Percentiles rank a stretch among this genome's conserved stretches.
Evolutionary conservation across 2,888 invertebrate genomes (phyloP).

Genomic region (Sarcophaga carnaria): DNA sequence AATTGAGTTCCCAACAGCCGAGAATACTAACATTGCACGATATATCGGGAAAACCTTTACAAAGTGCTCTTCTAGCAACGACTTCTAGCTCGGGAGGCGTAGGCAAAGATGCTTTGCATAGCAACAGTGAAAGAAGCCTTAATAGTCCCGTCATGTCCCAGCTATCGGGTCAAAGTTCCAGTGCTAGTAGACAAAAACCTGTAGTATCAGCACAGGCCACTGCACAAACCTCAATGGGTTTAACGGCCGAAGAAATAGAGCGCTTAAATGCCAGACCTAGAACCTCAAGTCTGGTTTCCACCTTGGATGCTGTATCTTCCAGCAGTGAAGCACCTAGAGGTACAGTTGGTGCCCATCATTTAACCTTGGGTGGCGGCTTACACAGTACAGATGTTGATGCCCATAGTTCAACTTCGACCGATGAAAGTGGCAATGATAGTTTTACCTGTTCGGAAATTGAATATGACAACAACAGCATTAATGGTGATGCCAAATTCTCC

Average conservation of each 20-base stretch:
- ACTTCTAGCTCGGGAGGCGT: constrained; percentile 94
- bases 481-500: constrained; percentile 89
- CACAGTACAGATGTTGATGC: constrained; percentile 89
- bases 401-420: constrained; percentile 91
- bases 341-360: constrained; percentile 86
- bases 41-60: constrained; percentile 95
- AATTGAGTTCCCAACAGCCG: constrained; percentile 94
- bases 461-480: constrained; percentile 94
- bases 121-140: constrained; percentile 94
- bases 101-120: constrained; percentile 93
- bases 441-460: constrained; percentile 99
- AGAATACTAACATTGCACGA: constrained; percentile 96
- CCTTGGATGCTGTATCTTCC: constrained; percentile 96
- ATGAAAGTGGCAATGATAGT: constrained; percentile 97
- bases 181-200: constrained; percentile 89
- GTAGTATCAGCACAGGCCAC: constrained; percentile 87
- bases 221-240: constrained; percentile 89
- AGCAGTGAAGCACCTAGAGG: constrained; percentile 91
- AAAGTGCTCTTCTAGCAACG: constrained; percentile 93
- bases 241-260: constrained; percentile 96
- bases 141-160: constrained; percentile 97
- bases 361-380: constrained; percentile 85
- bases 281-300: constrained; percentile 94
- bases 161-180: constrained; percentile 92
- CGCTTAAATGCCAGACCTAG: constrained; percentile 93